Conservation (phyloP, 2,888 invertebrate genomes). For the Spatulosminthurus flaviceps region DNA sequence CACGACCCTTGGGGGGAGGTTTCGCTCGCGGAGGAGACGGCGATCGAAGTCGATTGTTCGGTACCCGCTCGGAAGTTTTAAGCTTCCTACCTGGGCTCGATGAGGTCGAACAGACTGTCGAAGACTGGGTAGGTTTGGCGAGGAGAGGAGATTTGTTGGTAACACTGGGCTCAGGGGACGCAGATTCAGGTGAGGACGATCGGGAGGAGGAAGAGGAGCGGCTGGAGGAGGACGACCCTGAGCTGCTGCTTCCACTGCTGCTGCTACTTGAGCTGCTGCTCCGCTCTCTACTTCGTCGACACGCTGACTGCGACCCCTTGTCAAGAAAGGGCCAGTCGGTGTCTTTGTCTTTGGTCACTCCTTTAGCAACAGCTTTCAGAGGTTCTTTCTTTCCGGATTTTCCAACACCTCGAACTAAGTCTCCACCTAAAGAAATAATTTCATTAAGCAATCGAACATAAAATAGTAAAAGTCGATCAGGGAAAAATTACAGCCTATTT, state of each 20-base stretch:
- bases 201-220: conserved; percentile 61
- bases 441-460: not conserved
- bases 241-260: conserved; percentile 60
- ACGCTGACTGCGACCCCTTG: conserved; percentile 75
- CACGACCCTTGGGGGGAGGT: conserved; percentile 67
- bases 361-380: conserved; percentile 32
- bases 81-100: conserved; percentile 80
- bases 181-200: conserved; percentile 62
- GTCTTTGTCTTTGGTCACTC: conserved; percentile 48
- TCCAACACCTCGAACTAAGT: conserved; percentile 20
- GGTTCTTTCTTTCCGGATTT: conserved; percentile 48
- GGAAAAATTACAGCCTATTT: no score
- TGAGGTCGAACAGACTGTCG: conserved; percentile 49
- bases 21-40: conserved; percentile 81
- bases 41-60: conserved; percentile 77
- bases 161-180: conserved; percentile 62
- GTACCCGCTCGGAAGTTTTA: conserved; percentile 84
- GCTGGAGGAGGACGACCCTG: conserved; percentile 57
- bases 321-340: conserved; percentile 72
- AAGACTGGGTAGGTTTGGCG: conserved; percentile 42
- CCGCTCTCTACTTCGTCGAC: conserved; percentile 62
- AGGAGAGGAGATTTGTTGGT: conserved; percentile 43
- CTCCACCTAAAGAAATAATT: conserved; percentile 39
- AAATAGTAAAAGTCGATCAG: not conserved
- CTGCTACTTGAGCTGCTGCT: conserved; percentile 72